A percentile compares a stretch with the other conserved stretches of the same genome.
Conservation (phyloP, 2,113 vertebrate species). For the Pantherophis guttatus region DNA sequence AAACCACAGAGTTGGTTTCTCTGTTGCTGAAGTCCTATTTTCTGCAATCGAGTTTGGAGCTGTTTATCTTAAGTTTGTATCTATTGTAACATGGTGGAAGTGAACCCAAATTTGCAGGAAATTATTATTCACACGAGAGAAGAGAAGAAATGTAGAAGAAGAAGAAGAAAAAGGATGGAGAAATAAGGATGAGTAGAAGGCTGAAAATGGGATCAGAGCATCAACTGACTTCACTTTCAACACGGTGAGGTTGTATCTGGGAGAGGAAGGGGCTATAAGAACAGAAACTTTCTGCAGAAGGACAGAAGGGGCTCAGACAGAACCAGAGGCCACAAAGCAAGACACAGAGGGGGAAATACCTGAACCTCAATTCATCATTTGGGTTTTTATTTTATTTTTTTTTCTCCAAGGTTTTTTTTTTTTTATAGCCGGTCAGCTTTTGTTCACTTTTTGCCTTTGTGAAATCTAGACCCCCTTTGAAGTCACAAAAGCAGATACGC, state of each 20-base stretch:
- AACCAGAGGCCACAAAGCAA: neutral
- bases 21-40: too few relatives aligned
- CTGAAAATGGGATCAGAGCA: neutral
- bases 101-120: neutral
- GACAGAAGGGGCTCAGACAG: neutral
- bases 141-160: neutral
- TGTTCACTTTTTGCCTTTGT: conserved; percentile 15
- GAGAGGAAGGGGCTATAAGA: neutral
- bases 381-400: neutral
- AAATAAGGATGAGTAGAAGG: neutral
- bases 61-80: too few relatives aligned
- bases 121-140: too few relatives aligned
- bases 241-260: neutral
- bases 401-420: neutral
- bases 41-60: too few relatives aligned
- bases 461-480: conserved; percentile 25
- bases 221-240: neutral
- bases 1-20: too few relatives aligned
- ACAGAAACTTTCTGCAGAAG: neutral
- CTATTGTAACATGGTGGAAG: too few relatives aligned
- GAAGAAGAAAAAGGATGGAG: neutral
- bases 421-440: neutral
- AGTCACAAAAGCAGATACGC: neutral
- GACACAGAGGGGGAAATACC: neutral
- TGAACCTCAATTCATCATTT: neutral